Base-by-base conservation (phyloP, 2,797 vertebrate species). In the Cuculus canorus region DNA sequence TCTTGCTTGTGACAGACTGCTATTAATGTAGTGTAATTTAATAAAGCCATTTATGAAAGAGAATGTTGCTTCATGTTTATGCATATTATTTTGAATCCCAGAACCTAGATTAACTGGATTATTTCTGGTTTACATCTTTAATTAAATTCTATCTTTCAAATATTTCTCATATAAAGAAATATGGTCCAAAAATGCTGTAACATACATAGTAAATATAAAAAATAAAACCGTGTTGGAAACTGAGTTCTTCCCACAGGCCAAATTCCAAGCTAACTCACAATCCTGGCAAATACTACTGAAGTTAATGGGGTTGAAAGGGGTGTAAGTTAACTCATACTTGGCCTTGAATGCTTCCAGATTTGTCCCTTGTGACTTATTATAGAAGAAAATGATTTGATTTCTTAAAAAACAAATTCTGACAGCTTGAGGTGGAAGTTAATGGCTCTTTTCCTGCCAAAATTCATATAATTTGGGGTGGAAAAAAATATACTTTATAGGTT, bases 401-500 rank as follows among this genome's bases (percentile, higher is more conserved):
- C 91, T 73, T 43, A 81, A 86, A 92, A 88, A 88, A 84, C 43
- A 61, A 92, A 70, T 66, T 90, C 86, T 95, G 83, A 91, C 95
- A 96, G 90, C 53, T 89, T 91, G 88, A 82, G 61, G 57, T 91
- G 18, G 78, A 93, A 92, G 71, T 21, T 86, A 92, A 91, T 91
- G 69, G 2, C 22, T 72, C 16, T 72, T 92, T 89, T 87, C 65
- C 50, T 92, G 94, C 91, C 95, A 96, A 92, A 95, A 92, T 78
- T 83, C 27, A 61, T 75, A 35, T 63, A 92, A 89, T 91, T 77
- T 50, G 12, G 15, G 19, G 57, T 83, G 37, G 76, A 89, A 96
- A 96, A 96, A 96, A 57, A 50, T 75, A 75, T 61, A 87, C 23
- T 95, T 96, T 71, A 80, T 86, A 63, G 53, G 57, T 39, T 78